Conservation (phyloP, 2,888 invertebrate species). For the Calameuta pallipes region DNA sequence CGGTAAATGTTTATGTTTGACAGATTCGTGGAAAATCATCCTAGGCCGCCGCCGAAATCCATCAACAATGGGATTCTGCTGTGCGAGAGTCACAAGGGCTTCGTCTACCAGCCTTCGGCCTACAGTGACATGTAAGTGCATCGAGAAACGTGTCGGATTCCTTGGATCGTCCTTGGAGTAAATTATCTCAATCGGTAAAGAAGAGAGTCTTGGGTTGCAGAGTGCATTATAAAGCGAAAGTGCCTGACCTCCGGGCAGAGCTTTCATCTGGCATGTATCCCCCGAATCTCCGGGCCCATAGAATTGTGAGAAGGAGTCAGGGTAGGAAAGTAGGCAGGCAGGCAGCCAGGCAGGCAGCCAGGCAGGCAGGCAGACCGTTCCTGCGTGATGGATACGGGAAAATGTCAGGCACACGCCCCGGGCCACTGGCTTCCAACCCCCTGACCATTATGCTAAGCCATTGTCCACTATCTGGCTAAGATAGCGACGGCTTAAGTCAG, state of each 20-base stretch:
- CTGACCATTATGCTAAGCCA: constrained; percentile 64
- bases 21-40: constrained; percentile 51
- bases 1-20: neutral
- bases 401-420: constrained; percentile 61
- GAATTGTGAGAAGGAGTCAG: neutral
- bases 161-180: neutral
- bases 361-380: constrained; percentile 13
- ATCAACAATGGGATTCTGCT: constrained; percentile 52
- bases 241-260: constrained; percentile 50
- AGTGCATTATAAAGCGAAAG: constrained; percentile 55
- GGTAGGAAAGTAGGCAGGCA: neutral
- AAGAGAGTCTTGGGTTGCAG: neutral
- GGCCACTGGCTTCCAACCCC: constrained; percentile 52
- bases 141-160: neutral
- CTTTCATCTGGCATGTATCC: constrained; percentile 37
- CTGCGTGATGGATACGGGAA: constrained; percentile 62
- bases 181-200: neutral
- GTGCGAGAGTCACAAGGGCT: constrained; percentile 55
- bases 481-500: constrained; percentile 51
- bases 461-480: constrained; percentile 64
- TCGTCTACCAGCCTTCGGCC: constrained; percentile 45
- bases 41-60: constrained; percentile 48
- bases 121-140: constrained; percentile 51
- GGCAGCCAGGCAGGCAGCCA: no score
- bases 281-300: neutral